Evolutionary conservation across 2,797 vertebrate species (phyloP), one percentile per base, ranked within the genome.

Genomic region (Gymnocypris eckloni): DNA sequence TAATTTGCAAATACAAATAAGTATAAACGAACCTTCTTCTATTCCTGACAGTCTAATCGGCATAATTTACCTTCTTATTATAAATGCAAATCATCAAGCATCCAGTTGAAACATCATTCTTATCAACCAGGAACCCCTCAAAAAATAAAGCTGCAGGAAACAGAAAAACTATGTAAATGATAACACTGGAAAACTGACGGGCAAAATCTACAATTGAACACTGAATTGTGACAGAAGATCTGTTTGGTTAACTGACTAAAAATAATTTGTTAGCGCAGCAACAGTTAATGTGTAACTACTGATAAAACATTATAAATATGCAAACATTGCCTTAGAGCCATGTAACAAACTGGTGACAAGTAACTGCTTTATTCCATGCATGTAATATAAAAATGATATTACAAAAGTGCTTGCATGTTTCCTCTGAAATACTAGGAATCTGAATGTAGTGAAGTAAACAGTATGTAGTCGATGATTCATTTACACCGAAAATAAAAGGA

Each of bases 371-470:
- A 56, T 39, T n/a, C 75, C 33, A 37, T 13, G 4, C 50, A 54
- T 22, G 8, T 22, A 22, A 52, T 7, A 12, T 10, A 12, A 70
- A 48, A 67, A n/a, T n/a, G 18, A n/a, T n/a, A 12, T 9, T 54
- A 22, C 22, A 52, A 64, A 75, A n/a, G n/a, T 45, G 41, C 3
- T 39, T 25, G 25, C 4, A 48, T 4, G 20, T 72, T 43, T 82
- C 52, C 39, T 82, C n/a, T 9, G 15, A 82, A 82, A 61, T 73
- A n/a, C 54, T 28, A 45, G 7, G 81, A 82, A 61, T 82, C 41
- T 61, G 52, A 59, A 61, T 13, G 52, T 43, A 61, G 13, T 28
- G 25, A 33, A 45, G 69, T 52, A 77, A 77, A 77, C 43, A 54
- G 33, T 33, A 54, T 66, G 72, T 52, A 77, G 41, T 73, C 10